These are phyloP conservation scores for Lissocephala sabroskyi DNA, from an alignment of 2,888 invertebrate genomes.

Conservation along the genomic window DNA sequence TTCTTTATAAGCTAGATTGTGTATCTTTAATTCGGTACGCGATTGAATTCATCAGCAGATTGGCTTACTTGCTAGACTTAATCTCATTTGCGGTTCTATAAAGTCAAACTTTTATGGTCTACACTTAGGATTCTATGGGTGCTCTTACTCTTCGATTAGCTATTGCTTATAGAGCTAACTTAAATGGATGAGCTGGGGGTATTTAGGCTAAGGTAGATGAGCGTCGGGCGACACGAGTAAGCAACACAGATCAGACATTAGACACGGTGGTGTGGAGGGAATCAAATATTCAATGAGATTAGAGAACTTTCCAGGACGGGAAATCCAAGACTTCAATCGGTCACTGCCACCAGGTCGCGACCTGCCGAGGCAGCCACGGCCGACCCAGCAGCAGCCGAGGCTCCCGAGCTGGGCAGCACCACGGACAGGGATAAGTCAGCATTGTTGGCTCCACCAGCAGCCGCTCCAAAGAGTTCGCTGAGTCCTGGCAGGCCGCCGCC, in stretches of 20 bases:
- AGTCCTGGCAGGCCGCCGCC: slow-evolving; percentile 17
- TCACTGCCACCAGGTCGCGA: slow-evolving; percentile 66
- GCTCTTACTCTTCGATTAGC: too few species aligned
- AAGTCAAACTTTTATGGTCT: slow-evolving; percentile 52
- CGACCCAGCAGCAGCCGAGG: slow-evolving; percentile 12
- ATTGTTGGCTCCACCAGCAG: slow-evolving; percentile 13
- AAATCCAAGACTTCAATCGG: slow-evolving; percentile 29
- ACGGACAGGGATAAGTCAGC: slow-evolving; percentile 38
- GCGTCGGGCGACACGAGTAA: slow-evolving; percentile 45
- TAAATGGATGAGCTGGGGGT: too few species aligned
- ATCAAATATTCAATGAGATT: slow-evolving; percentile 52
- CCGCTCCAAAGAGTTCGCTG: slow-evolving; percentile 35
- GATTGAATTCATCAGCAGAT: too few species aligned
- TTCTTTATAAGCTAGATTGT: too few species aligned
- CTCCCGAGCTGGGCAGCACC: slow-evolving; percentile 24
- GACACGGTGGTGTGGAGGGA: slow-evolving; percentile 59
- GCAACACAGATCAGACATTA: slow-evolving; percentile 52
- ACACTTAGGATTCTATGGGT: slow-evolving; percentile 18
- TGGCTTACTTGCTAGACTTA: too few species aligned
- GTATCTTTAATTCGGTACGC: too few species aligned
- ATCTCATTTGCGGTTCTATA: too few species aligned
- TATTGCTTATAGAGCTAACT: too few species aligned
- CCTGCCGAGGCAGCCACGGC: slow-evolving; percentile 18
- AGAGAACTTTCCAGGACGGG: background rate
- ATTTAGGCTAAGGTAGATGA: too few species aligned